Evolutionary conservation across 2,888 invertebrate species (phyloP).

Genomic region (Yponomeuta evonymella): DNA sequence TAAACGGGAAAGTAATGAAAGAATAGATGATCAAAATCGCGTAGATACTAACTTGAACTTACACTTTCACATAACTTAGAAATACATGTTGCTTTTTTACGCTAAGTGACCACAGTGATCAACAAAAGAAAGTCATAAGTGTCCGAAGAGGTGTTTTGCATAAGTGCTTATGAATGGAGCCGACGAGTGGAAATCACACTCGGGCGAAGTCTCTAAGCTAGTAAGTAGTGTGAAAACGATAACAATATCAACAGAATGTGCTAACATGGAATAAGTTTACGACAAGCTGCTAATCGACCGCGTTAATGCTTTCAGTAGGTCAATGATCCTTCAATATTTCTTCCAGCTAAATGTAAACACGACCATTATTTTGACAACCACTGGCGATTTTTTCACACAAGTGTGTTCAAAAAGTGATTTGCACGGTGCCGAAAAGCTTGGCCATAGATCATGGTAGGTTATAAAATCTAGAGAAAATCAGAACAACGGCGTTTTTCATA

Average conservation of each 20-base stretch:
- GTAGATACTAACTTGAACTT: slow-evolving; percentile 30
- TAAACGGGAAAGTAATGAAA: slow-evolving; percentile 28
- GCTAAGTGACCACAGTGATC: slow-evolving; percentile 24
- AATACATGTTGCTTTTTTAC: slow-evolving; percentile 24
- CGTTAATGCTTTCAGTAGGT: slow-evolving; percentile 25
- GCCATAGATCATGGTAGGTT: too few species aligned
- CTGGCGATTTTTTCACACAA: neutral
- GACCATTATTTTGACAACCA: neutral
- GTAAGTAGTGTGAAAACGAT: slow-evolving; percentile 26
- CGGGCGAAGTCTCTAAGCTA: slow-evolving; percentile 23
- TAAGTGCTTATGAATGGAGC: slow-evolving; percentile 22
- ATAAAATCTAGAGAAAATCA: too few species aligned
- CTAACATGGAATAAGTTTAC: slow-evolving; percentile 32
- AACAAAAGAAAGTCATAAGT: slow-evolving; percentile 31
- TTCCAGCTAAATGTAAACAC: slow-evolving; percentile 4
- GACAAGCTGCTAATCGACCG: slow-evolving; percentile 31
- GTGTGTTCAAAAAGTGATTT: too few species aligned
- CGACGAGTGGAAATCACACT: slow-evolving; percentile 27
- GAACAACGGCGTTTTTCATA: neutral
- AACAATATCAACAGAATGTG: slow-evolving; percentile 30
- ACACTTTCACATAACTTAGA: slow-evolving; percentile 35
- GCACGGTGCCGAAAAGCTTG: too few species aligned
- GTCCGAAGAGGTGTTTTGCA: slow-evolving; percentile 19
- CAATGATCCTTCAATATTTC: slow-evolving; percentile 21
- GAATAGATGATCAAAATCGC: slow-evolving; percentile 23